phyloP scores from a whole-genome alignment of 1,140 invertebrate species.

The Saccostrea echinata region DNA sequence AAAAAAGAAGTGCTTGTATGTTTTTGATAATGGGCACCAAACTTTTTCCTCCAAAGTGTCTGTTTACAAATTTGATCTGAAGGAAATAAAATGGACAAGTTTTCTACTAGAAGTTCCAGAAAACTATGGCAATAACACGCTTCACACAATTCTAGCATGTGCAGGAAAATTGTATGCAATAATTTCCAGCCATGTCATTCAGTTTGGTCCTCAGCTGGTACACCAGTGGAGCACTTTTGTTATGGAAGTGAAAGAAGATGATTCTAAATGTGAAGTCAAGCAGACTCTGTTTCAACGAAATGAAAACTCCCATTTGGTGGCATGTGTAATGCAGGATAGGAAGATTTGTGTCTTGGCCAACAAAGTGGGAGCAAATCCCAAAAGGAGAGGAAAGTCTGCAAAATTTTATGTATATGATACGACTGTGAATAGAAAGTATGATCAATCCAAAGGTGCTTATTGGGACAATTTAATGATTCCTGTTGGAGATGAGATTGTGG shows the following conservation, averaged over 20 bases:
- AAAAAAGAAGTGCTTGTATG: conserved; percentile 60
- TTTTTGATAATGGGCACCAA: conserved; percentile 59
- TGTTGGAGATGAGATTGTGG: conserved; percentile 60
- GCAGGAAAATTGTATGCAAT: conserved; percentile 60
- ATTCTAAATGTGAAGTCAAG: conserved; percentile 56
- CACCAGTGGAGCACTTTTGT: conserved; percentile 59
- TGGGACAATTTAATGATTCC: conserved; percentile 62
- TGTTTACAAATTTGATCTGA: conserved; percentile 59
- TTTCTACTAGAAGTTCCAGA: conserved; percentile 58
- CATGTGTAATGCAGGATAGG: conserved; percentile 52
- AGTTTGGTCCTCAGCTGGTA: background rate
- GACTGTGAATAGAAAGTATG: conserved; percentile 43
- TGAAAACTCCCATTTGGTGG: conserved; percentile 57
- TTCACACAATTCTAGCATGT: conserved; percentile 63
- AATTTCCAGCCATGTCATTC: conserved; percentile 51
- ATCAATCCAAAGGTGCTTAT: conserved; percentile 57
- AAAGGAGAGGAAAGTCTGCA: conserved; percentile 47
- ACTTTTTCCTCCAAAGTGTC: conserved; percentile 53
- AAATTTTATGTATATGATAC: conserved; percentile 60
- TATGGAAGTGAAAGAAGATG: conserved; percentile 59
- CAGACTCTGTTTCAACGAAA: conserved; percentile 63
- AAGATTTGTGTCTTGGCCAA: conserved; percentile 66
- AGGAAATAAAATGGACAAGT: conserved; percentile 61
- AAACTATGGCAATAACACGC: conserved; percentile 52
- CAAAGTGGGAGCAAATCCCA: conserved; percentile 59